These are phyloP conservation scores for Quadroppia sp. DNA, from an alignment of 2,888 invertebrate species.

Conservation along the genomic window DNA sequence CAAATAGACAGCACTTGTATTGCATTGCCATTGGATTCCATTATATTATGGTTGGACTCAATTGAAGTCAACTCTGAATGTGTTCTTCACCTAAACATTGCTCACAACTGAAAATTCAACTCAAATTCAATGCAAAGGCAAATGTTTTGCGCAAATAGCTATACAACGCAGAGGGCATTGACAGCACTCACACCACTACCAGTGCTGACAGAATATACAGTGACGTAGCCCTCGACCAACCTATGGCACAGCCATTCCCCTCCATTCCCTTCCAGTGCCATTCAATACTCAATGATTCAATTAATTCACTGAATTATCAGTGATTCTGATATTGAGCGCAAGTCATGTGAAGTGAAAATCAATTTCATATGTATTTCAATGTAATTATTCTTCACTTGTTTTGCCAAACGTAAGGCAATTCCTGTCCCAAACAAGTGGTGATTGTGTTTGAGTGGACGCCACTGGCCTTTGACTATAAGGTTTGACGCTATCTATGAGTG, in stretches of 20 bases:
- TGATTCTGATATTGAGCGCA: not conserved
- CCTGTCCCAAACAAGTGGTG: no score
- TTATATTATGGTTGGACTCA: constrained; percentile 6
- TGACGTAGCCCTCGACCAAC: not conserved
- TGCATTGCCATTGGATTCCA: constrained; percentile 17
- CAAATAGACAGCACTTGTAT: no score
- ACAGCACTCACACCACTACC: constrained; percentile 7
- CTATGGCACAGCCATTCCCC: no score
- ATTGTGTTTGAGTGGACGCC: not conserved
- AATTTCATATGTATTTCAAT: not conserved
- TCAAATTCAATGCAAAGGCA: not conserved
- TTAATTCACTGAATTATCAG: not conserved
- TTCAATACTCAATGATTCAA: no score
- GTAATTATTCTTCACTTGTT: no score
- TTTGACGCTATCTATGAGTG: constrained; percentile 21
- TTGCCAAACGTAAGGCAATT: no score
- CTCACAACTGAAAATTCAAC: constrained; percentile 15
- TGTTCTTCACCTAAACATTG: constrained; percentile 7
- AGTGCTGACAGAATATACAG: not conserved
- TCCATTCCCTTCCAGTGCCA: no score
- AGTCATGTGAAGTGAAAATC: not conserved
- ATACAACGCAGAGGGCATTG: constrained; percentile 15
- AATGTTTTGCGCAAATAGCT: constrained; percentile 21
- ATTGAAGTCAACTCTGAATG: constrained; percentile 3
- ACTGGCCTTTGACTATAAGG: not conserved